These are phyloP conservation scores for Agrotis ipsilon DNA, from an alignment of 2,888 invertebrate genomes.

Conservation along the genomic window DNA sequence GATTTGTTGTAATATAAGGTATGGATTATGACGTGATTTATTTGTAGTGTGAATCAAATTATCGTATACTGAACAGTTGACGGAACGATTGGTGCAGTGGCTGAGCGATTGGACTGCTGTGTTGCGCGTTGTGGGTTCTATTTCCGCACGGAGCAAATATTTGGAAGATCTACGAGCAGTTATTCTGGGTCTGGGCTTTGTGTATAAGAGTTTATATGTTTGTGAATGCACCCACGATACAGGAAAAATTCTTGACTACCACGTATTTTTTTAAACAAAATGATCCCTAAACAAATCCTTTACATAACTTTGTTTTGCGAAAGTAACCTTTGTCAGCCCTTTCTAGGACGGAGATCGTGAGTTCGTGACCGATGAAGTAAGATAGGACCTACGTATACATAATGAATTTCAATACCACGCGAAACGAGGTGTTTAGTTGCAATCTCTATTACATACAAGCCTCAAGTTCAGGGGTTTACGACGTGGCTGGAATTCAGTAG, in stretches of 20 bases:
- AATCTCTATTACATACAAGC: neutral
- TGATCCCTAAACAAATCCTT: too few species aligned
- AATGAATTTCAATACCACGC: neutral
- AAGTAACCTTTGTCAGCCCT: neutral
- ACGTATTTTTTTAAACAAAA: too few species aligned
- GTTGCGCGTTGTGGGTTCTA: too few species aligned
- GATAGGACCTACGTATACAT: neutral
- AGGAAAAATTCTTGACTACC: too few species aligned
- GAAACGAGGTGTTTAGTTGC: neutral
- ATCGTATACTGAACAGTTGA: neutral
- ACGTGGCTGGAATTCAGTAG: too few species aligned
- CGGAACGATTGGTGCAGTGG: neutral
- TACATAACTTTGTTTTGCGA: neutral
- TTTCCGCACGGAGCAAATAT: too few species aligned
- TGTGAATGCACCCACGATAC: too few species aligned
- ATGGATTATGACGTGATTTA: neutral
- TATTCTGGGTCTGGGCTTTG: too few species aligned
- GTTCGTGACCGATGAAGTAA: slow-evolving; percentile 15
- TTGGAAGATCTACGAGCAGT: too few species aligned
- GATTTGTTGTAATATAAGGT: neutral
- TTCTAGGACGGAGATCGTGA: slow-evolving; percentile 16
- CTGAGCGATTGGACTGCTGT: too few species aligned
- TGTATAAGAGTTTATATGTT: too few species aligned
- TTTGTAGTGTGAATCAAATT: neutral
- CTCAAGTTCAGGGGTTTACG: too few species aligned